Conservation (phyloP, 2,888 invertebrate species). For the Pollenia amentaria region DNA sequence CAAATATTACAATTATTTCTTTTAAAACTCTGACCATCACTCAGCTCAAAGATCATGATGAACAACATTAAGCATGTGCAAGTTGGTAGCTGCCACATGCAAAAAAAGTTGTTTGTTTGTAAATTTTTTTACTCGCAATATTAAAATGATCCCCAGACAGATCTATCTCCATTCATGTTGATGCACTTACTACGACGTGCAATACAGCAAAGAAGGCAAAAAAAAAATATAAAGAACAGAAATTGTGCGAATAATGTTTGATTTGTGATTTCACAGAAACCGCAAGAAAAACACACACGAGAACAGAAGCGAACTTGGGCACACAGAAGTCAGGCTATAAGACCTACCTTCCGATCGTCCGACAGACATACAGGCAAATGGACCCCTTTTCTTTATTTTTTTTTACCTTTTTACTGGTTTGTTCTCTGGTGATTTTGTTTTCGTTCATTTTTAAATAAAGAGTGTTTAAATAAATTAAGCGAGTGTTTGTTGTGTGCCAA, state of each 20-base stretch:
- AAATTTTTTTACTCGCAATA: conserved; percentile 13
- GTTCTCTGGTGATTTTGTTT: conserved; percentile 35
- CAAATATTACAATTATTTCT: not conserved
- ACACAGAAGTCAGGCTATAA: conserved; percentile 35
- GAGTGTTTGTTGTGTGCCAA: conserved; percentile 57
- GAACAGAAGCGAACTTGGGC: conserved; percentile 47
- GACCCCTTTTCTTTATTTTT: conserved; percentile 14
- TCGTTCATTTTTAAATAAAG: conserved; percentile 43
- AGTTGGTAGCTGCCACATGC: conserved; percentile 65
- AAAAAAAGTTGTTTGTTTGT: conserved; percentile 21
- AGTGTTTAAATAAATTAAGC: conserved; percentile 65
- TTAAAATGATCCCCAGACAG: conserved; percentile 64
- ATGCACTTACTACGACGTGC: conserved; percentile 48
- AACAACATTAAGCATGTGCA: conserved; percentile 71
- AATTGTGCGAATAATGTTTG: conserved; percentile 82
- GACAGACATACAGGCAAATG: conserved; percentile 1
- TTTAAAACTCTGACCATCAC: conserved; percentile 30
- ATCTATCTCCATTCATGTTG: conserved; percentile 57
- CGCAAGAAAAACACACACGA: conserved; percentile 40
- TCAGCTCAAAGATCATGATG: conserved; percentile 67
- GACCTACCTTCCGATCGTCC: not conserved
- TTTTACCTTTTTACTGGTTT: conserved; percentile 1
- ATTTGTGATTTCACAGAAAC: conserved; percentile 82
- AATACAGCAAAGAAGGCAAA: conserved; percentile 3
- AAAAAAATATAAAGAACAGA: conserved; percentile 32